A percentile compares a stretch with the other conserved stretches of the same genome.
phyloP scores from a whole-genome alignment of 2,113 vertebrate species.

The Odontesthes bonariensis region DNA sequence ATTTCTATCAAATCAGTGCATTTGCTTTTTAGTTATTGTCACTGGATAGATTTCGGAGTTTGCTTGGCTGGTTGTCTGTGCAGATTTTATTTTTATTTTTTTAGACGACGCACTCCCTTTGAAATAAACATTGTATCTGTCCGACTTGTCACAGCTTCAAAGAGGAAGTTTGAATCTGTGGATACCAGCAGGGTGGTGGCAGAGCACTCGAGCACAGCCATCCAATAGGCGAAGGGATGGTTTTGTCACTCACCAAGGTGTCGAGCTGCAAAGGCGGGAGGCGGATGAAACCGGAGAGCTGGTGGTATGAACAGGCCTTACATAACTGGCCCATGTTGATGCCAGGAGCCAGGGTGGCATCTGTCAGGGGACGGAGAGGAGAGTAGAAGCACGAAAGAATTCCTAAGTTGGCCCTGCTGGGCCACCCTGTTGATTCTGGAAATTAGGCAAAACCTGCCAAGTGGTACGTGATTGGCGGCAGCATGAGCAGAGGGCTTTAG shows the following conservation, averaged over 20 bases:
- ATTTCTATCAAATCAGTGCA: not conserved
- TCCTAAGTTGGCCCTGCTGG: conserved; percentile 36
- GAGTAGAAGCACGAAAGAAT: conserved; percentile 46
- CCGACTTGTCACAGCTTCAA: conserved; percentile 17
- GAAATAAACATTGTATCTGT: conserved; percentile 21
- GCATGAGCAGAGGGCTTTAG: conserved; percentile 42
- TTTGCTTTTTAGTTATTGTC: not conserved
- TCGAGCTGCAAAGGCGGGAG: conserved; percentile 53
- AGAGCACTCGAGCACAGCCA: conserved; percentile 14
- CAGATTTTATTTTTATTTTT: not conserved
- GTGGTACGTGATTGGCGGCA: conserved; percentile 32
- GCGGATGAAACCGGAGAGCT: conserved; percentile 53
- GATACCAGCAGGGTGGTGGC: conserved; percentile 47
- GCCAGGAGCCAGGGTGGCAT: conserved; percentile 71
- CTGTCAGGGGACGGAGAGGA: conserved; percentile 41
- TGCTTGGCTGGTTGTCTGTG: not conserved
- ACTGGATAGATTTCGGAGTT: not conserved
- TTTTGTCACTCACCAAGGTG: conserved; percentile 69
- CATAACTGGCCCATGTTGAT: conserved; percentile 80
- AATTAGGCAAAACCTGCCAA: conserved; percentile 31
- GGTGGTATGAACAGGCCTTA: conserved; percentile 80
- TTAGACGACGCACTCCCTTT: not conserved
- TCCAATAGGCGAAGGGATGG: conserved; percentile 46
- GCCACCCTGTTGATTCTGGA: conserved; percentile 32
- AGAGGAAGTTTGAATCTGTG: conserved; percentile 44